Conservation (phyloP, 2,113 vertebrate genomes). For the Hydrolagus affinis region DNA sequence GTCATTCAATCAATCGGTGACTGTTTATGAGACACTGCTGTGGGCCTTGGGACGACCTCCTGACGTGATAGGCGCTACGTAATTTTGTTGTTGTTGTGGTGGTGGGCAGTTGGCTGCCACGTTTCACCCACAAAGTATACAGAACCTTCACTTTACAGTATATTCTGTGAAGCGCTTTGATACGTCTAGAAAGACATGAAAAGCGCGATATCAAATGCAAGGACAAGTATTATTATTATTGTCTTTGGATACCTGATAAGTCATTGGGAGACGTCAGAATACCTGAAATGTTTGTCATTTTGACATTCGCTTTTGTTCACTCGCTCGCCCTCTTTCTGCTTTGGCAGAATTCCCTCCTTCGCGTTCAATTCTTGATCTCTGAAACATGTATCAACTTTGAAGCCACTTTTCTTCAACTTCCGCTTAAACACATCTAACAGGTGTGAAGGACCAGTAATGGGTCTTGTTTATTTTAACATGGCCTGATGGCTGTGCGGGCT, state of each 20-base stretch:
- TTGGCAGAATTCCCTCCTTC: not conserved
- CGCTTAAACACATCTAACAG: slow-evolving; percentile 31
- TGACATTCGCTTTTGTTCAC: not conserved
- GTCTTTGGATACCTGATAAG: not conserved
- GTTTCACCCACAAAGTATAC: too few species aligned
- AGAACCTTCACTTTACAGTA: too few species aligned
- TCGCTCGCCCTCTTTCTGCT: not conserved
- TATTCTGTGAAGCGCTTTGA: too few species aligned
- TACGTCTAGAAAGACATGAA: too few species aligned
- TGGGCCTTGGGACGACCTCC: too few species aligned
- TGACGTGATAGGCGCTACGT: too few species aligned
- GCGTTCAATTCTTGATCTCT: not conserved
- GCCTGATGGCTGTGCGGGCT: not conserved
- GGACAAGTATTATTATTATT: not conserved
- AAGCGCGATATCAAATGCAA: too few species aligned
- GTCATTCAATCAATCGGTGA: too few species aligned
- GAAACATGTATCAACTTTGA: not conserved
- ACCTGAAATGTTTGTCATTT: not conserved
- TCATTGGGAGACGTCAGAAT: not conserved
- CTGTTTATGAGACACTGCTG: too few species aligned
- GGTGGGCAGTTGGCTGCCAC: too few species aligned
- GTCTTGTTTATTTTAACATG: not conserved
- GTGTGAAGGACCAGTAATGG: slow-evolving; percentile 34
- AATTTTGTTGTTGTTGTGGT: too few species aligned
- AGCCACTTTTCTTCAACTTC: not conserved